These are phyloP conservation scores for Enteromius trimaculatus DNA, from an alignment of 2,797 vertebrate genomes.

Conservation along the genomic window DNA sequence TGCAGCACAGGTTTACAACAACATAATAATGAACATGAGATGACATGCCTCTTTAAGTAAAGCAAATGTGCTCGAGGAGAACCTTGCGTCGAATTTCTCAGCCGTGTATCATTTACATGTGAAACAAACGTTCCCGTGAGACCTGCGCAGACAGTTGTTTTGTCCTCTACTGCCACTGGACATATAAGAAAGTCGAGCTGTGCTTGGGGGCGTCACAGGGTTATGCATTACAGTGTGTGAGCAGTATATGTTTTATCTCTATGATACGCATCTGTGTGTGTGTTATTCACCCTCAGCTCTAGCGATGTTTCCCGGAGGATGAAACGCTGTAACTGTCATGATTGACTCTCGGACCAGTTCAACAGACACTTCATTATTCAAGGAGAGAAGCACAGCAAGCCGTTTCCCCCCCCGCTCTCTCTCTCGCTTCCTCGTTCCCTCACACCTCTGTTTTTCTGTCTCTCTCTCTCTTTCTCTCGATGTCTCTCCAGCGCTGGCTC, in stretches of 20 bases:
- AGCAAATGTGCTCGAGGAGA: neutral
- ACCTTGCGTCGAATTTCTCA: neutral
- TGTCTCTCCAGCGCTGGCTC: conserved; percentile 34
- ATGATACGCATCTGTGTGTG: conserved; percentile 49
- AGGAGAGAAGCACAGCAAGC: conserved; percentile 67
- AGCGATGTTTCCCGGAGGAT: conserved; percentile 64
- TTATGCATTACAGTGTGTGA: conserved; percentile 36
- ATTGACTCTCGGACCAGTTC: conserved; percentile 72
- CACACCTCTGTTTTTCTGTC: conserved; percentile 31
- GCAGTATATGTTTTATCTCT: conserved; percentile 38
- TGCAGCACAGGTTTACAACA: neutral
- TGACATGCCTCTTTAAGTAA: conserved; percentile 5
- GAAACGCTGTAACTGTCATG: conserved; percentile 75
- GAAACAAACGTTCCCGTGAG: conserved; percentile 51
- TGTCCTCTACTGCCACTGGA: conserved; percentile 22
- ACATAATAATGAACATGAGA: neutral
- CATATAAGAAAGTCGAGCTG: conserved; percentile 29
- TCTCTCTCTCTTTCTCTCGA: conserved; percentile 48
- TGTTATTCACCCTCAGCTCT: conserved; percentile 51
- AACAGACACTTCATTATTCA: conserved; percentile 80
- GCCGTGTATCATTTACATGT: conserved; percentile 38
- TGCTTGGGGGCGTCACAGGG: conserved; percentile 10
- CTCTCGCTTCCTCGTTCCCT: neutral
- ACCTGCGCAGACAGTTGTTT: conserved; percentile 29
- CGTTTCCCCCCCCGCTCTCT: neutral